Evolutionary conservation across 2,888 invertebrate species (phyloP).

Genomic region (Saturnia pavonia): DNA sequence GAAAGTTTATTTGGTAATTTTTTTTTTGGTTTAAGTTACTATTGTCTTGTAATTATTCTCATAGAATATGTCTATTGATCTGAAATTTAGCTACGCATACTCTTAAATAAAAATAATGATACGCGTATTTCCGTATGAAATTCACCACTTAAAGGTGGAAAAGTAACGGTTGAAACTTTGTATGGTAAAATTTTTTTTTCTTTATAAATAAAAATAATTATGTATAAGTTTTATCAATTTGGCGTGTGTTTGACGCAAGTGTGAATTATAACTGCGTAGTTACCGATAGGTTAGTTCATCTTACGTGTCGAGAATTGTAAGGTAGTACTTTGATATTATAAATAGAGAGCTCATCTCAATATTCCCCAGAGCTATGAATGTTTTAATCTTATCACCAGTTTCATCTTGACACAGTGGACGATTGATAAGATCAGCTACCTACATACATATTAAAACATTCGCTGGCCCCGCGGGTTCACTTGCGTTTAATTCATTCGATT

Average conservation of each 20-base stretch:
- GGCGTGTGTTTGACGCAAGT: background rate
- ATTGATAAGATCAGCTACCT: background rate
- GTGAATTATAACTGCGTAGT: background rate
- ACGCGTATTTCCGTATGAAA: too few relatives aligned
- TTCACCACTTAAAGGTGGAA: too few relatives aligned
- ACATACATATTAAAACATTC: background rate
- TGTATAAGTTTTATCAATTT: background rate
- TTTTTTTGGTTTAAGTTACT: too few relatives aligned
- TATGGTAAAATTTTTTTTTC: too few relatives aligned
- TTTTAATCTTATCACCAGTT: background rate
- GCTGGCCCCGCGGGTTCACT: background rate
- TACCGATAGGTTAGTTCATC: background rate
- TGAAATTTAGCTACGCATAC: too few relatives aligned
- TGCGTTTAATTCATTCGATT: too few relatives aligned
- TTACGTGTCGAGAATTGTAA: background rate
- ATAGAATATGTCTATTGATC: too few relatives aligned
- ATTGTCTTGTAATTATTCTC: too few relatives aligned
- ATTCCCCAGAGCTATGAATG: background rate
- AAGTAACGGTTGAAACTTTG: too few relatives aligned
- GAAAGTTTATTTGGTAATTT: too few relatives aligned
- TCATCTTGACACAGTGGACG: background rate
- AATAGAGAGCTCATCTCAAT: slow-evolving; percentile 3
- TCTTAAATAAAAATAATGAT: too few relatives aligned
- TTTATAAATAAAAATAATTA: too few relatives aligned
- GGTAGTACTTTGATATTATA: background rate